Evolutionary conservation across 2,797 vertebrate genomes (phyloP).

Genomic region (Manis javanica): DNA sequence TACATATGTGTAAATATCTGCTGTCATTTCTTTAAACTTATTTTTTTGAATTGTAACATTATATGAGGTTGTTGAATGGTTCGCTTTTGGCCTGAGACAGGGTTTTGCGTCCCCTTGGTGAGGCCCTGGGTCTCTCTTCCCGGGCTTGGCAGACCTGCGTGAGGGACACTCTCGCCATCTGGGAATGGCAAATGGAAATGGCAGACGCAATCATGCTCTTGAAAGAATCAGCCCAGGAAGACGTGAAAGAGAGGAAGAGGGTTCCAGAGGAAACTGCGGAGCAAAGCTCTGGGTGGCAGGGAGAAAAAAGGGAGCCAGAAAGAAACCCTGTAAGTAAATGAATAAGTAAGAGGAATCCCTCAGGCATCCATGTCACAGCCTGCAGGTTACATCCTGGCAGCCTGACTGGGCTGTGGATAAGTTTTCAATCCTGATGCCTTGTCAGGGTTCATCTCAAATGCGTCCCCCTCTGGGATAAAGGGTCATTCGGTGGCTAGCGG

Average conservation of each 20-base stretch:
- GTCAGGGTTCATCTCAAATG: background rate
- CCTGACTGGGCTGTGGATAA: background rate
- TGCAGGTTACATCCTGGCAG: background rate
- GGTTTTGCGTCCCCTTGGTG: rapidly evolving
- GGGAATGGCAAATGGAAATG: background rate
- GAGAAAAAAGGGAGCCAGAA: background rate
- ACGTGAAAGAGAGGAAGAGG: background rate
- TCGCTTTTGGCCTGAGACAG: background rate
- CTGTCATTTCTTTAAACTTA: background rate
- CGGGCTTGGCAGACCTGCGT: background rate
- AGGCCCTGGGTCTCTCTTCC: background rate
- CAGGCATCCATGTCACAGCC: background rate
- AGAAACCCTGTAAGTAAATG: background rate
- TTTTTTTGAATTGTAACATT: background rate
- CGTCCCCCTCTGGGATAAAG: background rate
- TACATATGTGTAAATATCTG: background rate
- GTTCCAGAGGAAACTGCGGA: background rate
- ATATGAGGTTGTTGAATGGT: background rate
- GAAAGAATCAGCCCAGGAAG: background rate
- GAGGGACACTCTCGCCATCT: background rate
- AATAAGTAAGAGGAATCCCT: background rate
- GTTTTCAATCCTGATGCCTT: background rate
- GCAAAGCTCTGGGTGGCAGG: background rate
- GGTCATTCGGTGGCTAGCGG: rapidly evolving
- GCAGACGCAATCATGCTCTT: rapidly evolving